Evolutionary conservation across 2,888 invertebrate genomes (phyloP), one percentile per base, ranked within the genome.

Genomic region (Dryobota labecula): DNA sequence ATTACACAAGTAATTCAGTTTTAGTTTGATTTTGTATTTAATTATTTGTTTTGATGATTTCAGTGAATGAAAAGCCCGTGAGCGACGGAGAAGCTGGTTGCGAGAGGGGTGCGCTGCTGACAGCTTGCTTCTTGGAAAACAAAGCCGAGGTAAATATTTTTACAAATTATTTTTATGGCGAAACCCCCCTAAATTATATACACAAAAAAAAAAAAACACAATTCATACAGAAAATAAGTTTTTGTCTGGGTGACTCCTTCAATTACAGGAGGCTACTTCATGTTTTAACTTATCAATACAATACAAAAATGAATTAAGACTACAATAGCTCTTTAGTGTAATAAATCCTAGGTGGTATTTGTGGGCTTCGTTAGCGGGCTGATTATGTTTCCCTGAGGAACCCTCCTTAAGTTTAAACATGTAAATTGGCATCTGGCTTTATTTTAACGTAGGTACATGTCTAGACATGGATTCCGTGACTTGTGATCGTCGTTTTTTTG

Each of bases 31-130:
- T 43, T 43, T n/a, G n/a, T n/a, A n/a, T 30, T 47, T 38, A n/a
- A 24, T 43, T 47, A 27, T 54, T 64, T 57, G 5, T 27, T 62
- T 1, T 66, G 4, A 20, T 66, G 11, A 27, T 83, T 69, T 43
- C 83, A 87, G 89, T 89, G 5, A 87, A 86, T 53, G 78, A 84
- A 1, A 70, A 88, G 70, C 43, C 84, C 20, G 91, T 91, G 0
- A 79, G 70, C 27, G 92, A 92, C n/a, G 90, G 88, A 6, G 86
- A 83, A 2, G 88, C 89, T 36, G 92, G 92, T 2, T 92, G 92
- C 60, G 90, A 92, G 36, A 85, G 91, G 58, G 89, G 89, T 1
- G 81, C 84, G 36, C 72, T 89, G 27, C 41, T 92, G 13, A 61
- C 81, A 2, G 53, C 76, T 41, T 86, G 86, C 65, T 60, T 79